These are phyloP conservation scores for Vidua macroura DNA, from an alignment of 2,113 vertebrate species.

Conservation along the genomic window DNA sequence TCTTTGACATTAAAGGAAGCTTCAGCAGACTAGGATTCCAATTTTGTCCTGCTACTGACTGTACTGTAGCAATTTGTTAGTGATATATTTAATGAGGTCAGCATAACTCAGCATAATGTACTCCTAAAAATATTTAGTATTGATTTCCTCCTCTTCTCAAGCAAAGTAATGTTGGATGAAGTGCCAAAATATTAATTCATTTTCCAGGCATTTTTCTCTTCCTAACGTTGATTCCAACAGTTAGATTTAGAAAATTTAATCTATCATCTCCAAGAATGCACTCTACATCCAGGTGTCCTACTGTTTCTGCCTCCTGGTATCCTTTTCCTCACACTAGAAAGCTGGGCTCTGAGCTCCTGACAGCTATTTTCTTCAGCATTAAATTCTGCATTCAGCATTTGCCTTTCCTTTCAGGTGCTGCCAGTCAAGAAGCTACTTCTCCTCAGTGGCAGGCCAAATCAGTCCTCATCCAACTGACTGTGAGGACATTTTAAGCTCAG, in stretches of 20 bases:
- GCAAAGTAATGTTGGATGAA: background rate
- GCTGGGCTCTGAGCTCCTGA: background rate
- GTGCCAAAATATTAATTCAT: background rate
- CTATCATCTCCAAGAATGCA: background rate
- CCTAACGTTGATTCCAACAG: conserved; percentile 17
- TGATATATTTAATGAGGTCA: conserved; percentile 44
- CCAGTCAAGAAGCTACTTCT: conserved; percentile 4
- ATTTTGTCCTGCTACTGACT: background rate
- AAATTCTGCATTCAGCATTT: background rate
- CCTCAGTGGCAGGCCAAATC: background rate
- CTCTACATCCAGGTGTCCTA: conserved; percentile 2
- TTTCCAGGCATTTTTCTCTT: conserved; percentile 15
- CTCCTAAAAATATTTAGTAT: conserved; percentile 41
- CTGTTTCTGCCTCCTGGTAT: background rate
- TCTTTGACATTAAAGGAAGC: background rate
- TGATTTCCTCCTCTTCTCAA: conserved; percentile 35
- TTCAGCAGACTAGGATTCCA: background rate
- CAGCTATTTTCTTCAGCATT: background rate
- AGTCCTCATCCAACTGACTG: background rate
- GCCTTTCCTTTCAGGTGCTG: conserved; percentile 21
- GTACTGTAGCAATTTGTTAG: background rate
- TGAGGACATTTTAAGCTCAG: conserved; percentile 1
- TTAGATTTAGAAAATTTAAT: conserved; percentile 30
- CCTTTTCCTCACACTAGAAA: background rate
- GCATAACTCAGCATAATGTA: conserved; percentile 33